Evolutionary conservation across 2,113 vertebrate genomes (phyloP).

Genomic region (Mustelus asterias): DNA sequence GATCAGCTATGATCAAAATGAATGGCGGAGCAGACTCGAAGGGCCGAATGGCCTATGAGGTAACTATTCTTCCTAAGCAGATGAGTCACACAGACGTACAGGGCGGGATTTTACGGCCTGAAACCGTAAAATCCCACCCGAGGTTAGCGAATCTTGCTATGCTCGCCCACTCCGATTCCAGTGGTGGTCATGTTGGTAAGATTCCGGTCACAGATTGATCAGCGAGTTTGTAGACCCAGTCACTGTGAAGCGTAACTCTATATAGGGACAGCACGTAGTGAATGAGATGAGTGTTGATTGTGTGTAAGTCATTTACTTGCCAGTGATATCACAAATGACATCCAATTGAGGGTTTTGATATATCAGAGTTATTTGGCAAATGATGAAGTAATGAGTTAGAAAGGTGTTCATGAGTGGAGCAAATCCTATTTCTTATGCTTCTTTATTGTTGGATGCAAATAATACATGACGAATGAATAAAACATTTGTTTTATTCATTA

Average conservation of each 20-base stretch:
- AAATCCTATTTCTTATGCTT: background rate
- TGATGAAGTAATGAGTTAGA: background rate
- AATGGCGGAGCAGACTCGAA: too few species aligned
- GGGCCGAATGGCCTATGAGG: background rate
- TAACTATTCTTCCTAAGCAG: background rate
- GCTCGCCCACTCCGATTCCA: too few species aligned
- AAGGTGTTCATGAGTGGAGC: background rate
- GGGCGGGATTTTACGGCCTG: too few species aligned
- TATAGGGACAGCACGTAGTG: background rate
- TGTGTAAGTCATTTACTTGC: constrained; percentile 1
- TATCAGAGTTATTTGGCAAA: constrained; percentile 10
- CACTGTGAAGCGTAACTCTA: background rate
- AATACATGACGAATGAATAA: constrained; percentile 18
- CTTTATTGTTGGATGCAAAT: background rate
- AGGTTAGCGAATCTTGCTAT: too few species aligned
- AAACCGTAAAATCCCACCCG: too few species aligned
- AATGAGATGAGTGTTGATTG: constrained; percentile 11
- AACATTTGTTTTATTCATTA: constrained; percentile 29
- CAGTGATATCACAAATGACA: background rate
- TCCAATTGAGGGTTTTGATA: constrained; percentile 20
- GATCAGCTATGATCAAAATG: too few species aligned
- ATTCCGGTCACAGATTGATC: background rate
- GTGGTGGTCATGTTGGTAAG: too few species aligned
- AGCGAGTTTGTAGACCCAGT: background rate
- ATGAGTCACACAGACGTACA: background rate